These are phyloP conservation scores for Diogma glabrata DNA, from an alignment of 2,888 invertebrate genomes.

Conservation along the genomic window DNA sequence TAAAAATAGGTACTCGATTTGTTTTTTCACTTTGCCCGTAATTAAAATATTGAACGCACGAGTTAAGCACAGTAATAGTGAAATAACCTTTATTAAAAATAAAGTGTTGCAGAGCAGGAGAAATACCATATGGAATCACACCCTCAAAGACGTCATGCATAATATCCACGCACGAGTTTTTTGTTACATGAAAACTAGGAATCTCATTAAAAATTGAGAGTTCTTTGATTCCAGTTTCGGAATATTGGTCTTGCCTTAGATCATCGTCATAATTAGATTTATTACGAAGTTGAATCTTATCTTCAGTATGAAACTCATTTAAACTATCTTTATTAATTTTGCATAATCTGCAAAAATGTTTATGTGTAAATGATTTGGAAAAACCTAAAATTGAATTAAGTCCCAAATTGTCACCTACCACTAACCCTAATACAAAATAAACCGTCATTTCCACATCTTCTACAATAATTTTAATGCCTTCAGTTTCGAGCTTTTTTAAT, in stretches of 20 bases:
- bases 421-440: neutral
- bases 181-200: neutral
- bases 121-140: neutral
- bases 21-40: neutral
- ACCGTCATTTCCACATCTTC: neutral
- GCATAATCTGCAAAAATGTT: slow-evolving; percentile 1
- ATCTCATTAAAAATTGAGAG: neutral
- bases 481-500: too few relatives aligned
- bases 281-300: neutral
- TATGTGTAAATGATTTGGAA: slow-evolving; percentile 1
- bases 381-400: neutral
- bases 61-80: neutral
- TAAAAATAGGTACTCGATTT: neutral
- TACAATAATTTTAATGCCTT: neutral
- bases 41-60: neutral
- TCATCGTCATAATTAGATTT: neutral
- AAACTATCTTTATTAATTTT: neutral
- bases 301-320: neutral
- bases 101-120: neutral
- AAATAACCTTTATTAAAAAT: neutral
- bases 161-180: neutral
- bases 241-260: neutral
- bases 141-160: slow-evolving; percentile 1
- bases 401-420: neutral
- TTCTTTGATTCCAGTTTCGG: slow-evolving; percentile 6